A percentile compares a stretch with the other conserved stretches of the same genome.
phyloP scores from a whole-genome alignment of 2,113 vertebrate genomes.

The Alaudala cheleensis region DNA sequence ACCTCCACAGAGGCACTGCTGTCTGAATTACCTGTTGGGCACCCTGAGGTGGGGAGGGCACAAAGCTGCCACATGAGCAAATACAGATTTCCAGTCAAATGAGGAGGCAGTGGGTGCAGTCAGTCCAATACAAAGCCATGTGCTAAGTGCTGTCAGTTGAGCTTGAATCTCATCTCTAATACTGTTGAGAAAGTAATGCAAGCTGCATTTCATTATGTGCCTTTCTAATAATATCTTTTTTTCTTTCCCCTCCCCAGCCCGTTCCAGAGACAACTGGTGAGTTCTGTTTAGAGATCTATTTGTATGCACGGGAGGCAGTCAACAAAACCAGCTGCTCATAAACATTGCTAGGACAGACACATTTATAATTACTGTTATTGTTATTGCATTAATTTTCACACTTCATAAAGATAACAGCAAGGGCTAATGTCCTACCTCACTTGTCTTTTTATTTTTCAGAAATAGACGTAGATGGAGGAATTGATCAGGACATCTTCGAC shows the following conservation, averaged over 20 bases:
- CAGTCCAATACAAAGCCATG: background rate
- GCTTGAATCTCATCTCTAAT: background rate
- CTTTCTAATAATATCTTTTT: conserved; percentile 60
- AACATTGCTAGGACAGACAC: conserved; percentile 3
- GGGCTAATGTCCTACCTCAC: conserved; percentile 24
- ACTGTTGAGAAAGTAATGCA: background rate
- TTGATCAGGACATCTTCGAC: conserved; percentile 87
- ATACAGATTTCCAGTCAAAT: background rate
- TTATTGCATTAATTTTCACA: conserved; percentile 59
- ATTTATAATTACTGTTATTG: conserved; percentile 63
- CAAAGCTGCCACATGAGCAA: background rate
- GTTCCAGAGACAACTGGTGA: conserved; percentile 72
- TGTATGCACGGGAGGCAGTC: conserved; percentile 14
- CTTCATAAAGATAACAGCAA: conserved; percentile 59
- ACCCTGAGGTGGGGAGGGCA: background rate
- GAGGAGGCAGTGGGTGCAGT: background rate
- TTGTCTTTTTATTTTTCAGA: conserved; percentile 72
- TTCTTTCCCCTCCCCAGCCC: conserved; percentile 66
- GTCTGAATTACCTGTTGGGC: background rate
- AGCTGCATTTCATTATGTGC: conserved; percentile 17
- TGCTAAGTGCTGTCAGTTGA: background rate
- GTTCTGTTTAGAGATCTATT: conserved; percentile 64
- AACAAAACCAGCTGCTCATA: conserved; percentile 52
- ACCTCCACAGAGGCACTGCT: background rate
- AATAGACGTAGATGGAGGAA: conserved; percentile 83